Base-by-base conservation (phyloP, 2,888 invertebrate genomes). In the Endomychus coccineus region DNA sequence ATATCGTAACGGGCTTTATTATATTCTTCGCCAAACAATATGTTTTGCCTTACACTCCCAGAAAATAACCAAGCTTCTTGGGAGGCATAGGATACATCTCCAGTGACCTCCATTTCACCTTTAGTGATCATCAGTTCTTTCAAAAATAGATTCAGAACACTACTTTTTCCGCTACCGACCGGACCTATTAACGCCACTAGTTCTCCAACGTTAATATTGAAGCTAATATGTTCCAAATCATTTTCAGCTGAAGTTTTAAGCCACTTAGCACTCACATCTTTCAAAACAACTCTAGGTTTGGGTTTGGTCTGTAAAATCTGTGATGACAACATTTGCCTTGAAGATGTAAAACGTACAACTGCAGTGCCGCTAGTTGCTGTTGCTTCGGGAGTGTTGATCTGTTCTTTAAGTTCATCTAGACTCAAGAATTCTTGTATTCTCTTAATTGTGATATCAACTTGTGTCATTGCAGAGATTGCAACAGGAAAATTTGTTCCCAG, bases 401-500 rank as follows among this genome's bases (percentile, higher is more conserved):
- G n/a, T n/a, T n/a, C n/a, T n/a, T n/a, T n/a, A n/a, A 67, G 50
- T 55, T 74, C 74, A 2, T 72, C 71, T 44, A 66, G 67, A 45
- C 65, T 50, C 53, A 74, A 55, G 42, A 71, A 79, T 58, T 64
- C 75, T 67, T 75, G 74, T 15, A 90, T 67, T 35, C 90, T 72
- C 40, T 71, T 72, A 37, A 86, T 74, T 2, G 87, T 83, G 33
- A 91, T 81, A 19, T 77, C 67, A 0, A 82, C 80, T 69, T 92
- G 91, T 0, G 88, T 84, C 30, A 83, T 71, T 64, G 83, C 81
- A 2, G 86, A 79, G 43, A 91, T 80, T 40, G 81, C 84, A 68
- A 85, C 82, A 0, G 94, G 91, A 54, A 94, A 88, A 65, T 89
- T 87, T 9, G 91, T 83, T 0, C 89, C 90, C 80, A 92, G 87